Percentiles rank a stretch among this genome's conserved stretches.
phyloP scores from a whole-genome alignment of 2,888 invertebrate species.

The Eutolmus rufibarbis region DNA sequence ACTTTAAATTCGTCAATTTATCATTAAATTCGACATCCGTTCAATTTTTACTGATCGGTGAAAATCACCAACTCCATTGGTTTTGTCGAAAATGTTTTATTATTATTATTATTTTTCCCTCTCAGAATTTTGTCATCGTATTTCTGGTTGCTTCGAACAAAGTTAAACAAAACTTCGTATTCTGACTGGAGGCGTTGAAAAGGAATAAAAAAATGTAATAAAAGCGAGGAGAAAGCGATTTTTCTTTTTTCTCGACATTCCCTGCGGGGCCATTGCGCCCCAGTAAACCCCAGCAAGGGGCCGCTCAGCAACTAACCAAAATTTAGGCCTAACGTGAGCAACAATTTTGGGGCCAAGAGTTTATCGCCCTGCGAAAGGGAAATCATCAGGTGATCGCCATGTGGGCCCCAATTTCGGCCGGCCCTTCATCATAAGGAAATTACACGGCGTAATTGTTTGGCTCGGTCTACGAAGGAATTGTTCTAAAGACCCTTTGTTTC shows the following conservation, averaged over 20 bases:
- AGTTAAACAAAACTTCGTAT: background rate
- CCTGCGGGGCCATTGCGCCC: background rate
- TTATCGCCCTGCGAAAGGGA: background rate
- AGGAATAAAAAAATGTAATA: background rate
- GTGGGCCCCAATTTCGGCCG: background rate
- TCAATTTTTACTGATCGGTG: background rate
- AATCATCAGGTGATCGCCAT: conserved; percentile 22
- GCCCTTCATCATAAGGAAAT: background rate
- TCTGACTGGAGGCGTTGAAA: background rate
- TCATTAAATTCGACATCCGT: background rate
- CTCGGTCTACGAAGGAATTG: background rate
- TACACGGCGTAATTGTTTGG: background rate
- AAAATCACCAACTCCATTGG: background rate
- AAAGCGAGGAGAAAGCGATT: background rate
- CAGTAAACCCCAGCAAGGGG: background rate
- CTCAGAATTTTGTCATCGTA: background rate
- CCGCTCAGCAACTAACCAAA: background rate
- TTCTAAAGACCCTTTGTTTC: background rate
- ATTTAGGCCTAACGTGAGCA: background rate
- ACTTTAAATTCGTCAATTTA: background rate
- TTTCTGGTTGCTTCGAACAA: background rate
- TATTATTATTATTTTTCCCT: background rate
- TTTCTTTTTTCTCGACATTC: background rate
- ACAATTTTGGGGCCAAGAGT: background rate
- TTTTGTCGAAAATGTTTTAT: background rate